These are phyloP conservation scores for Bilobella aurantiaca DNA, from an alignment of 1,140 invertebrate genomes.

Conservation along the genomic window DNA sequence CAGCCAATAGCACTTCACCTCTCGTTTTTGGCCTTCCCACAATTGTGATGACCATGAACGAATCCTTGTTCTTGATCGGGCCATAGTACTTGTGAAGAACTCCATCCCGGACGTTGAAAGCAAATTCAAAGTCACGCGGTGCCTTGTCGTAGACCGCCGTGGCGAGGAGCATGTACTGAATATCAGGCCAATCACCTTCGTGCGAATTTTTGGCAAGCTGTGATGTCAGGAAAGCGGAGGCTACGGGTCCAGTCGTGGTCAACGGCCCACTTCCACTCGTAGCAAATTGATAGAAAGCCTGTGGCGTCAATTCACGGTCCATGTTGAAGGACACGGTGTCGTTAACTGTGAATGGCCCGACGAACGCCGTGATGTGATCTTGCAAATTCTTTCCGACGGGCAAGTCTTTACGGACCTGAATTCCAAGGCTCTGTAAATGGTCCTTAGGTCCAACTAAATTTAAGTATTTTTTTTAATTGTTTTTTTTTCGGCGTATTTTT, in stretches of 20 bases:
- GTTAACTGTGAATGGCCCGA: slow-evolving; percentile 25
- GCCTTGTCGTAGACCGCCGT: slow-evolving; percentile 26
- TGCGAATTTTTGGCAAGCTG: slow-evolving; percentile 11
- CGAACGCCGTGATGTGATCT: slow-evolving; percentile 18
- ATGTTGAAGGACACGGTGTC: slow-evolving; percentile 3
- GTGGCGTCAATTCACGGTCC: slow-evolving; percentile 13
- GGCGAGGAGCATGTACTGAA: slow-evolving; percentile 20
- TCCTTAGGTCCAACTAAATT: background rate
- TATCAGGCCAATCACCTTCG: slow-evolving; percentile 24
- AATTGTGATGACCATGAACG: slow-evolving; percentile 53
- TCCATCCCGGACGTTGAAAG: slow-evolving; percentile 23
- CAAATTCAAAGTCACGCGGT: slow-evolving; percentile 20
- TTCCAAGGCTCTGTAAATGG: slow-evolving; percentile 1
- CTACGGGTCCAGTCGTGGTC: slow-evolving; percentile 13
- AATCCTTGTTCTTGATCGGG: slow-evolving; percentile 19
- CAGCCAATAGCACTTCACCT: slow-evolving; percentile 65
- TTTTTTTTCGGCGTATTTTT: too few species aligned
- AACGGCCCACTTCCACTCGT: slow-evolving; percentile 12
- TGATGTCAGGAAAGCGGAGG: slow-evolving; percentile 15
- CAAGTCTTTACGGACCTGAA: slow-evolving; percentile 10
- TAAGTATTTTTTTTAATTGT: too few species aligned
- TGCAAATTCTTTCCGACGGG: slow-evolving; percentile 25
- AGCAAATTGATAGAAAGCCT: slow-evolving; percentile 6
- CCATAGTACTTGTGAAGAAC: slow-evolving; percentile 23
- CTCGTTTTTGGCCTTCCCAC: slow-evolving; percentile 67